phyloP scores from a whole-genome alignment of 2,888 invertebrate species.

The Epistrophe eligans region DNA sequence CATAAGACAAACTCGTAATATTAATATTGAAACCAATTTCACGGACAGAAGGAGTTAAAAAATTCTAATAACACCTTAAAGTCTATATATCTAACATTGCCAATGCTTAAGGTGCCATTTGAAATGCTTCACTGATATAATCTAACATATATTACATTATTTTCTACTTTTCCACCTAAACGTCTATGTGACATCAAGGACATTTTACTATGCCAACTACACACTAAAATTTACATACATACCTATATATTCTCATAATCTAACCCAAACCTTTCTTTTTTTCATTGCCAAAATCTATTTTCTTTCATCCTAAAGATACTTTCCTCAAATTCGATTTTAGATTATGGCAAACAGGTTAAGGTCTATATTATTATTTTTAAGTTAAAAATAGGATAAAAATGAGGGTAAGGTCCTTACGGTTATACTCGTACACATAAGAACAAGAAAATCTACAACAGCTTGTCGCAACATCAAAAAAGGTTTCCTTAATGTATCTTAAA shows the following conservation, averaged over 20 bases:
- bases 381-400: constrained; percentile 13
- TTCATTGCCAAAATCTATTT: not conserved
- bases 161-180: not conserved
- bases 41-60: constrained; percentile 2
- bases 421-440: not conserved
- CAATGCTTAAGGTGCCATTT: not conserved
- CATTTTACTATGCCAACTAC: not conserved
- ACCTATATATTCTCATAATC: not conserved
- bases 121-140: not conserved
- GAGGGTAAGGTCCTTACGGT: not conserved
- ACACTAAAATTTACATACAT: not conserved
- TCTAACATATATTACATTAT: not conserved
- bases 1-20: too few relatives aligned
- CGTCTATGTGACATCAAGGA: not conserved
- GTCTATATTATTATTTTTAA: not conserved
- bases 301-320: not conserved
- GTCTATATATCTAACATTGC: not conserved
- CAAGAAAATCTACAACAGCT: constrained; percentile 17
- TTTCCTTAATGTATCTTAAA: constrained; percentile 19
- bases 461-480: constrained; percentile 9
- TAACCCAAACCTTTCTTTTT: not conserved
- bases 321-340: constrained; percentile 7
- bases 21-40: constrained; percentile 20
- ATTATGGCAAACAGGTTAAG: constrained; percentile 24
- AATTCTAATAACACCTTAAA: constrained; percentile 1